phyloP scores from a whole-genome alignment of 2,888 invertebrate genomes.

The Thereva nobilitata region DNA sequence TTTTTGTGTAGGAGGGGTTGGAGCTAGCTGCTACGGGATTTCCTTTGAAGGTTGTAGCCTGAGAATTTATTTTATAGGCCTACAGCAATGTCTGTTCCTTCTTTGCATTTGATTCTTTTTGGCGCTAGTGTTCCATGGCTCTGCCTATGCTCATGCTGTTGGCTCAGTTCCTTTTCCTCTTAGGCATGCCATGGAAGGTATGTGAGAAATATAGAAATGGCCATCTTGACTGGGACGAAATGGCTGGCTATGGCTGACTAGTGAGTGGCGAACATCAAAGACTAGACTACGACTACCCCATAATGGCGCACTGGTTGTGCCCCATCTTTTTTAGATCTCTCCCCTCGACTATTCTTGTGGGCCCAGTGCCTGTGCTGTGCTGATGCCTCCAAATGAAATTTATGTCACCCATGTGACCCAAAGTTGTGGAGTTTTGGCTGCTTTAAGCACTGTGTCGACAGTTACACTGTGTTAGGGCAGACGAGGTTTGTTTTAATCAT shows the following conservation, averaged over 20 bases:
- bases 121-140: not conserved
- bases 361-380: not conserved
- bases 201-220: conserved; percentile 26
- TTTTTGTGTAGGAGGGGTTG: not conserved
- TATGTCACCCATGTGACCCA: conserved; percentile 36
- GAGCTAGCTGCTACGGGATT: conserved; percentile 3
- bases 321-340: conserved; percentile 29
- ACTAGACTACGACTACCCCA: conserved; percentile 22
- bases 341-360: conserved; percentile 26
- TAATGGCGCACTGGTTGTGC: conserved; percentile 33
- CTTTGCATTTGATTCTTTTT: conserved; percentile 33
- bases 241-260: conserved; percentile 24
- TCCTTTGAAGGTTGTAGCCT: conserved; percentile 4
- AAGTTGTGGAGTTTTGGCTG: conserved; percentile 32
- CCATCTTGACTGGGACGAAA: conserved; percentile 28
- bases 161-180: conserved; percentile 12
- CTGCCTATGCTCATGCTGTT: conserved; percentile 5
- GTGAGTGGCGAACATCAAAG: conserved; percentile 33
- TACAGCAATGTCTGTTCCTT: conserved; percentile 32
- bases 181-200: not conserved
- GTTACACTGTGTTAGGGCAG: conserved; percentile 4
- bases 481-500: conserved; percentile 22
- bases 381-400: conserved; percentile 32
- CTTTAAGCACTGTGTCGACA: conserved; percentile 32
- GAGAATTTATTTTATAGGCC: conserved; percentile 38